These are phyloP conservation scores for Mola mola DNA, from an alignment of 2,113 vertebrate species.

Conservation along the genomic window DNA sequence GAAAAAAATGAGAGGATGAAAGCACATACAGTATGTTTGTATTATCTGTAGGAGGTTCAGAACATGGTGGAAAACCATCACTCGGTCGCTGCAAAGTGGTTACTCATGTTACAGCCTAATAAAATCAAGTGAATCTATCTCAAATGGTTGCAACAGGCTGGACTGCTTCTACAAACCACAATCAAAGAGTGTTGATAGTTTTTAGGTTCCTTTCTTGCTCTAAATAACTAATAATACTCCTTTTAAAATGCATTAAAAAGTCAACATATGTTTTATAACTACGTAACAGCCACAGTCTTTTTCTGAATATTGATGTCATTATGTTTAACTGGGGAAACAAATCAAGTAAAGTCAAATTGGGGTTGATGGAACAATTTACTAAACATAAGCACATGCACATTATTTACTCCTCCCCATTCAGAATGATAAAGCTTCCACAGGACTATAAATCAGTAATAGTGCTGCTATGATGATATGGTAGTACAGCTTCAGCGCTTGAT, in stretches of 20 bases:
- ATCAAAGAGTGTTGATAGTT: background rate
- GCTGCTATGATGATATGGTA: background rate
- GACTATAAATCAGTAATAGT: conserved; percentile 13
- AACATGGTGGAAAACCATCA: conserved; percentile 44
- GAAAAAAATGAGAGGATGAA: conserved; percentile 32
- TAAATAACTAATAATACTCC: background rate
- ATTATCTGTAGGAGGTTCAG: conserved; percentile 45
- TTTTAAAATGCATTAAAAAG: background rate
- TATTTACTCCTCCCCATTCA: conserved; percentile 1
- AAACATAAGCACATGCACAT: conserved; percentile 17
- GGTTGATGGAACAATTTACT: conserved; percentile 5
- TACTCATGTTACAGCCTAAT: conserved; percentile 23
- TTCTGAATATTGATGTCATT: background rate
- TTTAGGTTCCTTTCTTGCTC: background rate
- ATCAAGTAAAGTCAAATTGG: conserved; percentile 11
- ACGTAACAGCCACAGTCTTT: background rate
- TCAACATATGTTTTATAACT: background rate
- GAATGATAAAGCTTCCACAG: background rate
- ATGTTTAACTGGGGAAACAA: conserved; percentile 1
- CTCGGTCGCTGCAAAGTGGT: conserved; percentile 45
- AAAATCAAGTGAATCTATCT: conserved; percentile 26
- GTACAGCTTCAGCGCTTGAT: background rate
- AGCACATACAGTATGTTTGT: conserved; percentile 24
- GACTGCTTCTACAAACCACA: conserved; percentile 3
- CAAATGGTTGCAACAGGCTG: conserved; percentile 3